phyloP scores from a whole-genome alignment of 1,140 invertebrate genomes.

The Drosophila rufa region DNA sequence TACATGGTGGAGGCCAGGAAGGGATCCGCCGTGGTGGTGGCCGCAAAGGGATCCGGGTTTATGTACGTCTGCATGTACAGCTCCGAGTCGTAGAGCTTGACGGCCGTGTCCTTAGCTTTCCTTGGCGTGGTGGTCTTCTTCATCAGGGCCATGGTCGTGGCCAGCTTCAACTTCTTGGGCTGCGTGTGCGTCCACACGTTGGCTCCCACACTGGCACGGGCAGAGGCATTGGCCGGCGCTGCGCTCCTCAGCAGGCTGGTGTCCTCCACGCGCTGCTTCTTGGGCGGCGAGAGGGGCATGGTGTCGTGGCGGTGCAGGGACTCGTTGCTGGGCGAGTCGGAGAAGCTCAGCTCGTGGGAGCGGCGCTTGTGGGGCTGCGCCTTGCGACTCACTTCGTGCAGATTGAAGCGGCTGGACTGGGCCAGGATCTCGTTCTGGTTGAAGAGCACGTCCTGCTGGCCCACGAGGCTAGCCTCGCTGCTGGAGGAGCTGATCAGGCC shows the following conservation, averaged over 20 bases:
- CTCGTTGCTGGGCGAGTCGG: conserved; percentile 71
- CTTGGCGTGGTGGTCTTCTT: conserved; percentile 63
- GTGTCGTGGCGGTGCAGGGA: conserved; percentile 50
- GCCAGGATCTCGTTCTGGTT: conserved; percentile 81
- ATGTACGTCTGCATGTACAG: conserved; percentile 76
- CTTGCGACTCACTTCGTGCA: conserved; percentile 73
- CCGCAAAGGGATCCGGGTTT: conserved; percentile 87
- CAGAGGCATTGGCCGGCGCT: conserved; percentile 53
- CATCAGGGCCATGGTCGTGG: conserved; percentile 62
- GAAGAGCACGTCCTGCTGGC: conserved; percentile 68
- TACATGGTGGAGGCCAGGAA: conserved; percentile 89
- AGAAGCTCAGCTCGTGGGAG: conserved; percentile 70
- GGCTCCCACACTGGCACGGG: conserved; percentile 22
- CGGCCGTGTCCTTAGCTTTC: conserved; percentile 36
- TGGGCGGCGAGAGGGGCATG: conserved; percentile 68
- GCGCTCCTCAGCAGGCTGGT: conserved; percentile 9
- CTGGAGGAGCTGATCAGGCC: conserved; percentile 54
- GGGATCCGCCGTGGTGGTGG: conserved; percentile 89
- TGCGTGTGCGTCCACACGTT: conserved; percentile 58
- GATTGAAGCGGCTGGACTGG: conserved; percentile 81
- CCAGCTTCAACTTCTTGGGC: conserved; percentile 71
- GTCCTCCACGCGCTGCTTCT: conserved; percentile 65
- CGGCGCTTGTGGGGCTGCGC: conserved; percentile 60
- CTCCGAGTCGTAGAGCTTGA: conserved; percentile 78
- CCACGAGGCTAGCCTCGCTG: conserved; percentile 60